Percentiles rank a stretch among this genome's conserved stretches.
phyloP scores from a whole-genome alignment of 2,113 vertebrate genomes.

The Pipra filicauda region DNA sequence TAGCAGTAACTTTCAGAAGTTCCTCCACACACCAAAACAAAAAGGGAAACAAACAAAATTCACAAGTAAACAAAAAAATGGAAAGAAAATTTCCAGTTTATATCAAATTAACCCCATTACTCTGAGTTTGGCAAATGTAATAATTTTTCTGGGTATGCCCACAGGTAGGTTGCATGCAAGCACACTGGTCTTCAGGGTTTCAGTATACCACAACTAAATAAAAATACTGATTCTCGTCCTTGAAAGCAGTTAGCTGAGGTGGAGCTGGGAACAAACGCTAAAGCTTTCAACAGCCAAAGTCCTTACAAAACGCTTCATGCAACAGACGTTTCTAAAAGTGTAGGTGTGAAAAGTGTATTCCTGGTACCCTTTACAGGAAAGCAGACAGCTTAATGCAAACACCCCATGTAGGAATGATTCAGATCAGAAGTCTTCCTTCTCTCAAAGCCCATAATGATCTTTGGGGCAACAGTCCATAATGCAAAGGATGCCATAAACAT shows the following conservation, averaged over 20 bases:
- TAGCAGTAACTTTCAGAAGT: background rate
- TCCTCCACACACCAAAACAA: background rate
- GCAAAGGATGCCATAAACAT: background rate
- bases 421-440: background rate
- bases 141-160: background rate
- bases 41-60: background rate
- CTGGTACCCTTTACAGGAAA: background rate
- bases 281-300: background rate
- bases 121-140: background rate
- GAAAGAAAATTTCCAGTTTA: background rate
- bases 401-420: background rate
- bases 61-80: background rate
- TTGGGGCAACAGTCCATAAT: background rate
- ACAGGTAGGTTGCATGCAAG: background rate
- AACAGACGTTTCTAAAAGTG: conserved; percentile 41
- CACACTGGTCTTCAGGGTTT: background rate
- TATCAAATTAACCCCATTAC: background rate
- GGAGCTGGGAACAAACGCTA: background rate
- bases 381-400: background rate
- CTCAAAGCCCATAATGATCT: background rate
- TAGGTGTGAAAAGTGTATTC: conserved; percentile 31
- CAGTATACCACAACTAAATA: background rate
- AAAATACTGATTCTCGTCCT: background rate
- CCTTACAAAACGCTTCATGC: background rate
- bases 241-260: background rate